Conservation (phyloP, 1,140 invertebrate species). For the Trialeurodes vaporariorum region DNA sequence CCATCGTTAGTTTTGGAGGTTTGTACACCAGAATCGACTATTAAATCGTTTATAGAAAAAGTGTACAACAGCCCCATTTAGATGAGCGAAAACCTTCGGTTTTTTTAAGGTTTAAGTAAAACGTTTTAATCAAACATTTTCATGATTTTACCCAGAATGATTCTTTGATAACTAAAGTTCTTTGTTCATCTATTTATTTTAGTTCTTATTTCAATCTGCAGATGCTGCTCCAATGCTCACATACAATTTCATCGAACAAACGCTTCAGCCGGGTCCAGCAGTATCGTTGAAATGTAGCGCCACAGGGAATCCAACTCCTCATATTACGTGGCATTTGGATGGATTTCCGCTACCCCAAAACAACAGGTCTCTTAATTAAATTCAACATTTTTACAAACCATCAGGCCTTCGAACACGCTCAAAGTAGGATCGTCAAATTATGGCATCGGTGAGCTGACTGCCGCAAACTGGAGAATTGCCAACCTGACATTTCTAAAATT, state of each 20-base stretch:
- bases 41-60: too few species aligned
- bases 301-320: constrained; percentile 72
- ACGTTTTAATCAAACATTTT: too few species aligned
- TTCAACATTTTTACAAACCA: too few species aligned
- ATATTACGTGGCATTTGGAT: constrained; percentile 68
- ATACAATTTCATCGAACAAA: constrained; percentile 73
- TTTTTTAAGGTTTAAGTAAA: too few species aligned
- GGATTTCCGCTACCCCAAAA: constrained; percentile 60
- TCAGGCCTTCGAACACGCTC: not conserved
- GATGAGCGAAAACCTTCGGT: too few species aligned
- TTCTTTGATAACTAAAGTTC: not conserved
- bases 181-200: not conserved
- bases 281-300: constrained; percentile 76
- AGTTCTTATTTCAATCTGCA: constrained; percentile 33
- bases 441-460: too few species aligned
- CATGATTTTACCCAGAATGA: not conserved
- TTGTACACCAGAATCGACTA: too few species aligned
- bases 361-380: too few species aligned
- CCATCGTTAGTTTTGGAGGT: too few species aligned
- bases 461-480: too few species aligned
- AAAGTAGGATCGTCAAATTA: not conserved
- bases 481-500: too few species aligned
- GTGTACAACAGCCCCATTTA: too few species aligned
- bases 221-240: constrained; percentile 70
- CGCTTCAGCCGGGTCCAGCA: constrained; percentile 66